phyloP scores from a whole-genome alignment of 1,140 invertebrate genomes.

The Bactericera cockerelli region DNA sequence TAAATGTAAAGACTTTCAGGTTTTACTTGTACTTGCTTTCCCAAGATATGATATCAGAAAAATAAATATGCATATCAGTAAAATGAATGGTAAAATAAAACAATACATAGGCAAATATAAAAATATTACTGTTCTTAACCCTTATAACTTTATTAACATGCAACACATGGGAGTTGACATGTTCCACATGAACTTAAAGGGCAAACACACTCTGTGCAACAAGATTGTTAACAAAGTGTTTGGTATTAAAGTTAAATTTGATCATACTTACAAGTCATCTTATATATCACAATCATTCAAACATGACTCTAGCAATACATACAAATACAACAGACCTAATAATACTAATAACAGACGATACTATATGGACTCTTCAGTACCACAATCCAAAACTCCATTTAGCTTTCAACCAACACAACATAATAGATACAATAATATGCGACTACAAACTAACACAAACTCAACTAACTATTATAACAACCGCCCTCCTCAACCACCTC shows the following conservation, averaged over 20 bases:
- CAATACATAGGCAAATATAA: neutral
- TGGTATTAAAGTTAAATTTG: neutral
- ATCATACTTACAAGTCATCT: neutral
- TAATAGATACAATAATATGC: neutral
- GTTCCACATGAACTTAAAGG: neutral
- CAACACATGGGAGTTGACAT: neutral
- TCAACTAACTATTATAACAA: too few species aligned
- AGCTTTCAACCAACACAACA: neutral
- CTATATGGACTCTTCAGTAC: neutral
- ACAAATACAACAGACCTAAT: neutral
- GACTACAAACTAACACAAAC: neutral
- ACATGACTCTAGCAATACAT: neutral
- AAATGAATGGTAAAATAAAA: neutral
- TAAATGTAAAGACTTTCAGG: neutral
- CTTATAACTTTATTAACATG: neutral
- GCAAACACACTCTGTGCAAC: neutral
- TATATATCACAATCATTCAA: neutral
- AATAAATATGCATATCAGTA: neutral
- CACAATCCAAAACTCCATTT: neutral
- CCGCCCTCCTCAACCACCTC: neutral
- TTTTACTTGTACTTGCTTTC: neutral
- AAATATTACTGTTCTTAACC: neutral
- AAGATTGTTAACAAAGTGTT: neutral
- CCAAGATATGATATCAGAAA: neutral
- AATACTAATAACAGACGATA: neutral